phyloP scores from a whole-genome alignment of 2,113 vertebrate species.

The Semicossyphus pulcher region DNA sequence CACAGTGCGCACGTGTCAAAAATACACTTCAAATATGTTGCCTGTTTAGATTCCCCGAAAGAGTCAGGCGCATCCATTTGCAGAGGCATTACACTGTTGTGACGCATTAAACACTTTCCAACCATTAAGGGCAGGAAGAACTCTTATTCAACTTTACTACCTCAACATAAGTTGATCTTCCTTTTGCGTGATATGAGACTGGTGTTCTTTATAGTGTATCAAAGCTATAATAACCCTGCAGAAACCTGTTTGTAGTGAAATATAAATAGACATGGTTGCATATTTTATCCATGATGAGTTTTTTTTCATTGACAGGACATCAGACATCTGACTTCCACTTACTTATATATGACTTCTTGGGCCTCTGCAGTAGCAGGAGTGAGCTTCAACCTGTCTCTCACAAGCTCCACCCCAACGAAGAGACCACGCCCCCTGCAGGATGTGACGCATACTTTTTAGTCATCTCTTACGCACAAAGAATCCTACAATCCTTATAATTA shows the following conservation, averaged over 20 bases:
- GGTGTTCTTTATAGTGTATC: neutral
- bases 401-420: conserved; percentile 94
- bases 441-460: conserved; percentile 1
- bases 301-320: neutral
- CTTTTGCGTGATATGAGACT: neutral
- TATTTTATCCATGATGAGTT: no score
- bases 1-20: no score
- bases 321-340: conserved; percentile 44
- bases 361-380: conserved; percentile 95
- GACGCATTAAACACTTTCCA: no score
- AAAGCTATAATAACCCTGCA: no score
- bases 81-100: no score
- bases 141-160: no score
- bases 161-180: neutral
- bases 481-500: no score
- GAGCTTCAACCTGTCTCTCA: conserved; percentile 87
- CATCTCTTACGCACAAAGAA: neutral
- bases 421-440: conserved; percentile 89
- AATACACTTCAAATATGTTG: no score
- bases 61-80: no score
- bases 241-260: neutral
- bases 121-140: no score
- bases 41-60: no score
- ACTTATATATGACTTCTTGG: conserved; percentile 94
- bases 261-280: neutral